Evolutionary conservation across 2,113 vertebrate genomes (phyloP), one percentile per base, ranked within the genome.

Genomic region (Dolichotis patagonum): DNA sequence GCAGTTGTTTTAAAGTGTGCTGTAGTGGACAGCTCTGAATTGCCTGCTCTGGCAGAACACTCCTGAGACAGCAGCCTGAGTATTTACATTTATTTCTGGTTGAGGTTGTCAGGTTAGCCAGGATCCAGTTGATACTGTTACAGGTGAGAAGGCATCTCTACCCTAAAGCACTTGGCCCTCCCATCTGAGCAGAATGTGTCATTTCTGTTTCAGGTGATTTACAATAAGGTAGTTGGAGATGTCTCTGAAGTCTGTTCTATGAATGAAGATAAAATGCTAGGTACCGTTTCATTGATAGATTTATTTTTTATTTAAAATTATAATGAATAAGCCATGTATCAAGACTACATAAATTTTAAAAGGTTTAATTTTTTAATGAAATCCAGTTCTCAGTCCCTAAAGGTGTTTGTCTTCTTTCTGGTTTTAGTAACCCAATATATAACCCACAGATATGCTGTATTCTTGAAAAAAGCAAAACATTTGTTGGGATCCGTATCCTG

Each of bases 401-500:
- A 83, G 62, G 28, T 88, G 52, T 83, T 95, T 87, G n/a, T 95
- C 96, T 91, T 71, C 73, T 82, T 93, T 93, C 43, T 75, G 52
- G 85, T 71, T 94, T 19, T 87, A 71, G 43, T 75, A 96, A n/a
- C 67, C 13, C 20, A n/a, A 10, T 71, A 0, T 49, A 43, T 54
- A 43, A 19, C 49, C 43, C 49, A n/a, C 81, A 88, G 41, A 71
- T 67, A 24, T 62, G 43, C 62, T 54, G 30, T 17, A 49, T 41
- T n/a, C 46, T 94, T 95, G 92, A 87, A 86, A 78, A 43, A 41
- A 62, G 7, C 30, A 94, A 12, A 83, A 19, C 43, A 87, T 92
- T 95, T 89, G 49, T 77, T 88, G 80, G 9, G 52, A 26, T 12
- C 41, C 75, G 0, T 85, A 46, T 87, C 60, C 63, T 91, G 52